Percentiles rank a stretch among this genome's conserved stretches.
Conservation (phyloP, 2,113 vertebrate species). For the Pseudorectes ferrugineus region DNA sequence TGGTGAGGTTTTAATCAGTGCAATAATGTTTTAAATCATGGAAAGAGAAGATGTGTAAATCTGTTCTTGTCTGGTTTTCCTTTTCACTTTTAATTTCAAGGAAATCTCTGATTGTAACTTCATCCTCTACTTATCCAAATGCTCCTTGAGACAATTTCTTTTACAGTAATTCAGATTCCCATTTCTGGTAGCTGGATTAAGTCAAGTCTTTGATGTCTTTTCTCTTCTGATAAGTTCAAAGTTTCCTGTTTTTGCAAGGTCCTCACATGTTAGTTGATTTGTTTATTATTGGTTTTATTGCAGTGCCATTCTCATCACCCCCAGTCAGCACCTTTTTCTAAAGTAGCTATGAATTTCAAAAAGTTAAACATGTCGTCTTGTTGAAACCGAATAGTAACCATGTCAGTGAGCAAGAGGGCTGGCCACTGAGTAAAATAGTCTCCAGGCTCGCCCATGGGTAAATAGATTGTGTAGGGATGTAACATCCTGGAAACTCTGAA, state of each 20-base stretch:
- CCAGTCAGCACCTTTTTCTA: neutral
- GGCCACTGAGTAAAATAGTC: neutral
- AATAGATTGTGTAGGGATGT: neutral
- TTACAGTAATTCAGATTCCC: neutral
- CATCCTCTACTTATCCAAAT: neutral
- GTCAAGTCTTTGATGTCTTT: neutral
- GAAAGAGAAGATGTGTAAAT: neutral
- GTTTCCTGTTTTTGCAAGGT: neutral
- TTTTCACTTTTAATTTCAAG: neutral
- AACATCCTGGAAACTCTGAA: neutral
- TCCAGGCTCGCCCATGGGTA: neutral
- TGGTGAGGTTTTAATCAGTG: neutral
- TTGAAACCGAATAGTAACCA: neutral
- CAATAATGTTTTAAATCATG: neutral
- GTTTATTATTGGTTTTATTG: neutral
- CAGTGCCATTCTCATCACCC: neutral
- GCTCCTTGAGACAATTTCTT: slow-evolving; percentile 1
- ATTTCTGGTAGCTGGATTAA: neutral
- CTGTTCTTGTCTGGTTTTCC: neutral
- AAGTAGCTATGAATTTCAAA: neutral
- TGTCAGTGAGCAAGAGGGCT: neutral
- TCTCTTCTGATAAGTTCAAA: neutral
- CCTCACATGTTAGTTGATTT: neutral
- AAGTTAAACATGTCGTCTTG: neutral
- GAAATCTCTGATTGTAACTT: neutral